phyloP scores from a whole-genome alignment of 1,140 invertebrate species.

The Melitaea cinxia region DNA sequence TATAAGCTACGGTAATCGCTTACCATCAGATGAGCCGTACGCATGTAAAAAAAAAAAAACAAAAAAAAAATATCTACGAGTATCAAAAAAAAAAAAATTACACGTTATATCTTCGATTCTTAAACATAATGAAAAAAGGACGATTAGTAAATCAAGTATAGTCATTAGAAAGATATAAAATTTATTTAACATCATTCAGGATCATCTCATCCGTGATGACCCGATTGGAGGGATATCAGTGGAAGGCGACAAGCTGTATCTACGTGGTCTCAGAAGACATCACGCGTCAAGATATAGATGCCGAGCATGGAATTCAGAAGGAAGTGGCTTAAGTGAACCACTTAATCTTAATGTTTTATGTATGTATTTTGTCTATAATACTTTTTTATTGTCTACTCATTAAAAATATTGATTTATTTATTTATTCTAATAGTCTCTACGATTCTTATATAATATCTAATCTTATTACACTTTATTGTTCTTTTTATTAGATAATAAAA shows the following conservation, averaged over 20 bases:
- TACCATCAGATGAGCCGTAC: no score
- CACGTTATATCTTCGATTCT: no score
- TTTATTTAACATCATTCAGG: slow-evolving; percentile 56
- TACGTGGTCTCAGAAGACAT: slow-evolving; percentile 74
- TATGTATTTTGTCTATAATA: slow-evolving; percentile 76
- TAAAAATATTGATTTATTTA: no score
- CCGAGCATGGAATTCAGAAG: slow-evolving; percentile 86
- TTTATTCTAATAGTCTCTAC: no score
- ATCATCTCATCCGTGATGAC: slow-evolving; percentile 80
- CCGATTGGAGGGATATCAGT: slow-evolving; percentile 82
- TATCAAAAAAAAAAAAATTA: no score
- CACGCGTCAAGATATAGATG: slow-evolving; percentile 86
- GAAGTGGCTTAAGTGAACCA: slow-evolving; percentile 85
- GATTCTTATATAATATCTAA: no score
- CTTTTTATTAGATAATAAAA: no score
- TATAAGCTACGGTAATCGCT: no score
- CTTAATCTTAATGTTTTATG: slow-evolving; percentile 85
- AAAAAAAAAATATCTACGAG: no score
- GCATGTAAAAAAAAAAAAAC: no score
- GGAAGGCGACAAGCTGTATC: slow-evolving; percentile 77
- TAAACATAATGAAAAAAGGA: no score
- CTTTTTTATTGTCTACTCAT: not conserved
- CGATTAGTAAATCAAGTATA: not conserved
- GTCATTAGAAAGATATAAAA: not conserved
- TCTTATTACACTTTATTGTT: no score